Conservation (phyloP, 1,140 invertebrate genomes). For the Drosophila mojavensis region DNA sequence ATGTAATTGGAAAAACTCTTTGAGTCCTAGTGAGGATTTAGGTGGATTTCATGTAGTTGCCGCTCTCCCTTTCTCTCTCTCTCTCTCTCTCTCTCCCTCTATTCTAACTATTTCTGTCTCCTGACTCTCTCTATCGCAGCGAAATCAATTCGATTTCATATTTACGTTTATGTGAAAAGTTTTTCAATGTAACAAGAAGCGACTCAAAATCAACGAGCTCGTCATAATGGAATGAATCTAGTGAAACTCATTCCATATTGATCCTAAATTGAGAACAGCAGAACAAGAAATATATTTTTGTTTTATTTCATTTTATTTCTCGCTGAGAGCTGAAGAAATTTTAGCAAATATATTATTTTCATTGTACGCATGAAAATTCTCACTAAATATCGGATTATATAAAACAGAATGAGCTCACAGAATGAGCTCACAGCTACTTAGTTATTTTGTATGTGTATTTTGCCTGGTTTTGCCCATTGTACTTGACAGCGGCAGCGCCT, state of each 20-base stretch:
- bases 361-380: no score
- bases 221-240: constrained; percentile 19
- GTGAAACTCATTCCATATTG: constrained; percentile 14
- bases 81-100: no score
- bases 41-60: constrained; percentile 1
- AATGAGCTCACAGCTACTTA: neutral
- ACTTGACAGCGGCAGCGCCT: constrained; percentile 10
- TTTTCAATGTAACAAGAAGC: constrained; percentile 65
- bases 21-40: constrained; percentile 29
- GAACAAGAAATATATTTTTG: no score
- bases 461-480: constrained; percentile 59
- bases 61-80: neutral
- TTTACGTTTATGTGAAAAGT: constrained; percentile 70
- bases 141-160: constrained; percentile 72
- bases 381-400: neutral
- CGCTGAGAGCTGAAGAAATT: no score
- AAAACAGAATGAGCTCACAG: no score
- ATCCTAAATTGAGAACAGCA: no score
- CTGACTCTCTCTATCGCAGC: neutral
- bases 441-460: constrained; percentile 17
- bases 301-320: no score
- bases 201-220: constrained; percentile 13
- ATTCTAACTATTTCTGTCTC: no score
- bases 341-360: no score
- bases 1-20: constrained; percentile 50